Evolutionary conservation across 2,113 vertebrate species (phyloP).

Genomic region (Gadus macrocephalus): DNA sequence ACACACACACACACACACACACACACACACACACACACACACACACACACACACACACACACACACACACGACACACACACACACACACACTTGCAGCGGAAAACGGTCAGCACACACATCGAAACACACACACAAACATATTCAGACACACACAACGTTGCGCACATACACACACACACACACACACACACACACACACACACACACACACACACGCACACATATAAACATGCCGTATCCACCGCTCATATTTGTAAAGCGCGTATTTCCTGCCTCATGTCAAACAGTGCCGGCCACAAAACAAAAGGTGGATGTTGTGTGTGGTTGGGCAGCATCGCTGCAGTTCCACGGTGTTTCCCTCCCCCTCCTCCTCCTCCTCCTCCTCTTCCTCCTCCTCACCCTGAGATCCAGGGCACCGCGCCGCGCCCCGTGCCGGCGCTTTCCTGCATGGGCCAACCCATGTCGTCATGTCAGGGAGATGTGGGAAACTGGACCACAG

Average conservation of each 20-base stretch:
- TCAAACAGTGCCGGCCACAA: conserved; percentile 53
- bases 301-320: conserved; percentile 77
- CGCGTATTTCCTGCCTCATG: conserved; percentile 61
- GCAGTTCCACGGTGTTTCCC: conserved; percentile 41
- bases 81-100: too few relatives aligned
- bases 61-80: too few relatives aligned
- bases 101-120: too few relatives aligned
- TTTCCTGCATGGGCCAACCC: conserved; percentile 32
- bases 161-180: background rate
- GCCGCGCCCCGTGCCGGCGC: conserved; percentile 17
- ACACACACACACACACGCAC: conserved; percentile 11
- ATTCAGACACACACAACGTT: background rate
- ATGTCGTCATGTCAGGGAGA: conserved; percentile 35
- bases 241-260: conserved; percentile 48
- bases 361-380: conserved; percentile 13
- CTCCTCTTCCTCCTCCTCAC: conserved; percentile 38
- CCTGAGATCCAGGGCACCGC: conserved; percentile 31
- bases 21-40: too few relatives aligned
- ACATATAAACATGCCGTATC: conserved; percentile 8
- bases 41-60: too few relatives aligned
- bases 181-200: conserved; percentile 20
- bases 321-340: conserved; percentile 31
- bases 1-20: too few relatives aligned
- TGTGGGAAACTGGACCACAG: conserved; percentile 39
- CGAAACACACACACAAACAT: too few relatives aligned